These are phyloP conservation scores for Vollenhovia emeryi DNA, from an alignment of 1,140 invertebrate genomes.

Conservation along the genomic window DNA sequence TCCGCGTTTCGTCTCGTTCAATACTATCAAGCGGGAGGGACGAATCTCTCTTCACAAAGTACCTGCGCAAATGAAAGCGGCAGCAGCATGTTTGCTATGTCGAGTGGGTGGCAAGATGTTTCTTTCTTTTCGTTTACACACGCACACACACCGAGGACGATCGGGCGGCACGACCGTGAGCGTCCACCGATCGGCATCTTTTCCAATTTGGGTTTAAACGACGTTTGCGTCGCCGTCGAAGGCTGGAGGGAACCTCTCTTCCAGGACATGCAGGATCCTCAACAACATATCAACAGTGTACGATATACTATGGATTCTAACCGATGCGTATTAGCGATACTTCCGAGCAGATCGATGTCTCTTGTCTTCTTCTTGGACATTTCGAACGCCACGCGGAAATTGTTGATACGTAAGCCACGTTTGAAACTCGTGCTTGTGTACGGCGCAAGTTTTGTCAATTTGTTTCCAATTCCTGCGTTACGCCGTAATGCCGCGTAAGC, in stretches of 20 bases:
- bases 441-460: slow-evolving; percentile 6
- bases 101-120: slow-evolving; percentile 45
- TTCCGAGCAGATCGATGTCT: slow-evolving; percentile 26
- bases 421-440: slow-evolving; percentile 12
- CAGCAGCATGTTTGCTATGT: slow-evolving; percentile 41
- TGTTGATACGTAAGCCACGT: background rate
- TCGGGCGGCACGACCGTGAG: background rate
- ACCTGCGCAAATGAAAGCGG: slow-evolving; percentile 65
- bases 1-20: slow-evolving; percentile 13
- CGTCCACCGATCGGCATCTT: background rate
- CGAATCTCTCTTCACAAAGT: slow-evolving; percentile 75
- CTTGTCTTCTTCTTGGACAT: slow-evolving; percentile 36
- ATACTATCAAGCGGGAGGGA: slow-evolving; percentile 58
- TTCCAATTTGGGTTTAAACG: slow-evolving; percentile 1
- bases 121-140: slow-evolving; percentile 22
- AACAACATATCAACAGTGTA: slow-evolving; percentile 71
- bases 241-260: slow-evolving; percentile 43
- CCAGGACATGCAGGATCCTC: slow-evolving; percentile 51
- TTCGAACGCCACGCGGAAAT: slow-evolving; percentile 13
- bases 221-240: slow-evolving; percentile 31
- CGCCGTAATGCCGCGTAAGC: background rate
- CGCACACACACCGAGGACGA: background rate
- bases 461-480: slow-evolving; percentile 7
- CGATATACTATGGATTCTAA: slow-evolving; percentile 39
- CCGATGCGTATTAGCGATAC: slow-evolving; percentile 40